phyloP scores from a whole-genome alignment of 2,888 invertebrate species.

The Erebia aethiops region DNA sequence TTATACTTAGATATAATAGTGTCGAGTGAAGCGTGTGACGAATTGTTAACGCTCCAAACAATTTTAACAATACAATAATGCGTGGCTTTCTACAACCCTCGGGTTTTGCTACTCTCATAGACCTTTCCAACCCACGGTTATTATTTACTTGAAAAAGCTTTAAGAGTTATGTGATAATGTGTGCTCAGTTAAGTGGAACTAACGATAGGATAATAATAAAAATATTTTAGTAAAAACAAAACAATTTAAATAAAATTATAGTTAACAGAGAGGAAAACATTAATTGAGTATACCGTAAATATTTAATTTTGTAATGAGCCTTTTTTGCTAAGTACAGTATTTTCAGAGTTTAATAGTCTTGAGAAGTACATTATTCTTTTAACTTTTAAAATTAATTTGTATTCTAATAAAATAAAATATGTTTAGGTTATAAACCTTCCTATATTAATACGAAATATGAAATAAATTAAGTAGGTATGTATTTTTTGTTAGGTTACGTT shows the following conservation, averaged over 20 bases:
- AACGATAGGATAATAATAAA: not conserved
- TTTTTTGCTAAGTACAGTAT: too few relatives aligned
- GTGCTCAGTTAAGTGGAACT: not conserved
- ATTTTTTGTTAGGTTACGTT: too few relatives aligned
- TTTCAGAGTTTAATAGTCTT: too few relatives aligned
- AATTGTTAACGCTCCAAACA: constrained; percentile 70
- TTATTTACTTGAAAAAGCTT: constrained; percentile 1
- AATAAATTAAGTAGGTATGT: too few relatives aligned
- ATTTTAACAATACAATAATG: constrained; percentile 62
- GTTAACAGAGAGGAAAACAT: not conserved
- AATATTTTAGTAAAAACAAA: not conserved
- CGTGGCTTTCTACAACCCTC: constrained; percentile 55
- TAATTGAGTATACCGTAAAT: not conserved
- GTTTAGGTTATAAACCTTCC: too few relatives aligned
- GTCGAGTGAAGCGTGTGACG: constrained; percentile 62
- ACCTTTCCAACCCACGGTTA: constrained; percentile 2
- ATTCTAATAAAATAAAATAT: too few relatives aligned
- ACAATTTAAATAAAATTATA: not conserved
- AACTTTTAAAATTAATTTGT: too few relatives aligned
- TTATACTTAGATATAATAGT: constrained; percentile 45
- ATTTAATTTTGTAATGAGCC: too few relatives aligned
- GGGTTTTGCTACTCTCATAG: constrained; percentile 12
- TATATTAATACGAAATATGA: too few relatives aligned
- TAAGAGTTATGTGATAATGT: not conserved
- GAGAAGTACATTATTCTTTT: too few relatives aligned